These are phyloP conservation scores for Anadara kagoshimensis DNA, from an alignment of 1,140 invertebrate genomes.

Conservation along the genomic window DNA sequence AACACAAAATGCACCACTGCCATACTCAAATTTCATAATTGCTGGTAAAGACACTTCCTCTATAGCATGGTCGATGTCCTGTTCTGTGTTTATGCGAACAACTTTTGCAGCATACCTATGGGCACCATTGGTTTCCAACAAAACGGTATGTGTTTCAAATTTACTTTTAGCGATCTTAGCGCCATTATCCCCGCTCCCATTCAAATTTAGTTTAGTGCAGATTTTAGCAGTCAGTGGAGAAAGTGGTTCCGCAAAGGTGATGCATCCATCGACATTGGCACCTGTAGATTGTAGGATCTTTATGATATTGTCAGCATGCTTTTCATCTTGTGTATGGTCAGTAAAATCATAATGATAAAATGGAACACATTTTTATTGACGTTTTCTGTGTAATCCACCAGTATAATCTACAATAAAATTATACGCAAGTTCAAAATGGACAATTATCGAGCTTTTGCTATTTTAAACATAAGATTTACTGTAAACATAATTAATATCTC, in stretches of 20 bases:
- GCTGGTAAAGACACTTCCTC: constrained; percentile 23
- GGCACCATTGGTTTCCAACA: neutral
- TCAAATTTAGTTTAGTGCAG: constrained; percentile 2
- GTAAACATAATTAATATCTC: too few species aligned
- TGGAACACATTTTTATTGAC: neutral
- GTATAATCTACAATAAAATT: neutral
- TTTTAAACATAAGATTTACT: too few species aligned
- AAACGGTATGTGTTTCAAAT: neutral
- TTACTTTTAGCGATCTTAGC: constrained; percentile 2
- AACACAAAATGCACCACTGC: constrained; percentile 3
- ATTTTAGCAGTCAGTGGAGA: neutral
- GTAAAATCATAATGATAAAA: constrained; percentile 3
- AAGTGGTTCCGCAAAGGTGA: constrained; percentile 1
- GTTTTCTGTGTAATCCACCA: neutral
- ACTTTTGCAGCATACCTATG: neutral
- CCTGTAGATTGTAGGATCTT: neutral
- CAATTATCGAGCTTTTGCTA: too few species aligned
- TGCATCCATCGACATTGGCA: neutral
- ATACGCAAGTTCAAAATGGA: neutral
- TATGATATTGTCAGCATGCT: constrained; percentile 10
- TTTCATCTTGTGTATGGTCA: constrained; percentile 1
- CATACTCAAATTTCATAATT: constrained; percentile 32
- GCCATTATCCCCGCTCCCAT: neutral
- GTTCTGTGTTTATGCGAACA: neutral
- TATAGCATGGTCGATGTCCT: neutral